Conservation (phyloP, 2,797 vertebrate genomes). For the Etheostoma perlongum region DNA sequence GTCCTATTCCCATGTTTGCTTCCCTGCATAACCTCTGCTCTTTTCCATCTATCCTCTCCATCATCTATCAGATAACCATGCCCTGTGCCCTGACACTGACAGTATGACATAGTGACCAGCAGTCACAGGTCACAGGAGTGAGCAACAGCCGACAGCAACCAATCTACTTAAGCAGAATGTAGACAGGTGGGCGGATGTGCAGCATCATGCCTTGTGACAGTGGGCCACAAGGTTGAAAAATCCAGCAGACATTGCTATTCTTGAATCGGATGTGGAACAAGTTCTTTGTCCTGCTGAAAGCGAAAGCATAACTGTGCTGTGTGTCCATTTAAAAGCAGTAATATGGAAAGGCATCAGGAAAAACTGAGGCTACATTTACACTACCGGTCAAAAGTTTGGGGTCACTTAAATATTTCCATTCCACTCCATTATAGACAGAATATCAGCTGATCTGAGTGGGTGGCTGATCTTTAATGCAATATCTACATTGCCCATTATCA, state of each 20-base stretch:
- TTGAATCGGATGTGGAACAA: background rate
- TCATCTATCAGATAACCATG: conserved; percentile 20
- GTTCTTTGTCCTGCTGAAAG: conserved; percentile 4
- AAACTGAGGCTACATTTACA: background rate
- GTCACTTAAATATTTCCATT: no score
- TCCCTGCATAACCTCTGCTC: conserved; percentile 13
- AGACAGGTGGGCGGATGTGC: conserved; percentile 21
- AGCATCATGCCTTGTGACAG: conserved; percentile 25
- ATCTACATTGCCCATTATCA: no score
- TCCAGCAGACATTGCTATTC: conserved; percentile 3
- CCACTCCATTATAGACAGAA: no score
- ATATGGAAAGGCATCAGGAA: background rate
- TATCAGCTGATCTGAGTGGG: no score
- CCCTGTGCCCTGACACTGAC: conserved; percentile 26
- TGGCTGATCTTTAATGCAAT: no score
- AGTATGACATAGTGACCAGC: background rate
- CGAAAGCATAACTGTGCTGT: background rate
- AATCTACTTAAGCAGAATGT: conserved; percentile 28
- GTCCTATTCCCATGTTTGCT: conserved; percentile 21
- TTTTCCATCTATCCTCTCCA: conserved; percentile 19
- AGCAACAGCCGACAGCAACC: conserved; percentile 12
- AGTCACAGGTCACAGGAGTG: conserved; percentile 29
- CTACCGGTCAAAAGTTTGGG: background rate
- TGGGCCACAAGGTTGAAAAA: conserved; percentile 14
- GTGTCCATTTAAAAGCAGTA: conserved; percentile 15